These are phyloP conservation scores for Matsumyia berberina DNA, from an alignment of 2,888 invertebrate species.

Conservation along the genomic window DNA sequence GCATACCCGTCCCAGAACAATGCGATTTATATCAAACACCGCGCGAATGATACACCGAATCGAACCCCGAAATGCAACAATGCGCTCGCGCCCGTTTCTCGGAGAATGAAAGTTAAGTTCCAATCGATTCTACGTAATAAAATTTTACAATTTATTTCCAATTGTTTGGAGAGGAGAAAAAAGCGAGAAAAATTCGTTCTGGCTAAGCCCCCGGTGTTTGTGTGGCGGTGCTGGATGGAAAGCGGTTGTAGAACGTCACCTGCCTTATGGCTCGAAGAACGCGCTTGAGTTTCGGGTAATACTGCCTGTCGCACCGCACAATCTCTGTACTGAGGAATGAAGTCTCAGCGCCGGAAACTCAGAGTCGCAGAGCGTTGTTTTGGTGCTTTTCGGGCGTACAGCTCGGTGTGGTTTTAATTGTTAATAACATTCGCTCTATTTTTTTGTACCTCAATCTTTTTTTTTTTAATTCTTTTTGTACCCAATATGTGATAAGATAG, in stretches of 20 bases:
- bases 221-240: slow-evolving; percentile 13
- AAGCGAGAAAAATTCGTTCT: slow-evolving; percentile 48
- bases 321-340: slow-evolving; percentile 52
- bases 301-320: slow-evolving; percentile 31
- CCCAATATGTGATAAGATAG: slow-evolving; percentile 72
- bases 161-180: slow-evolving; percentile 45
- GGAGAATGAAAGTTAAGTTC: slow-evolving; percentile 24
- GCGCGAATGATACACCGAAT: slow-evolving; percentile 1
- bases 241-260: slow-evolving; percentile 34
- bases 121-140: slow-evolving; percentile 44
- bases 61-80: slow-evolving; percentile 47
- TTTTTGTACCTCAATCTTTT: slow-evolving; percentile 49
- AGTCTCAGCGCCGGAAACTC: slow-evolving; percentile 51
- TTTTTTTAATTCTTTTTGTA: slow-evolving; percentile 30
- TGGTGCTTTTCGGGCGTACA: slow-evolving; percentile 58
- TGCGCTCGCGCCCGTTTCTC: slow-evolving; percentile 46
- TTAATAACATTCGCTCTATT: slow-evolving; percentile 42
- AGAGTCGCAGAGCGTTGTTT: slow-evolving; percentile 48
- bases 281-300: slow-evolving; percentile 41
- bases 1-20: slow-evolving; percentile 10
- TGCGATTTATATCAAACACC: slow-evolving; percentile 47
- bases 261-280: slow-evolving; percentile 38
- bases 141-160: slow-evolving; percentile 27
- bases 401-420: slow-evolving; percentile 61
- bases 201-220: slow-evolving; percentile 16